Evolutionary conservation across 2,888 invertebrate genomes (phyloP).

Genomic region (Andricus quercusramuli): DNA sequence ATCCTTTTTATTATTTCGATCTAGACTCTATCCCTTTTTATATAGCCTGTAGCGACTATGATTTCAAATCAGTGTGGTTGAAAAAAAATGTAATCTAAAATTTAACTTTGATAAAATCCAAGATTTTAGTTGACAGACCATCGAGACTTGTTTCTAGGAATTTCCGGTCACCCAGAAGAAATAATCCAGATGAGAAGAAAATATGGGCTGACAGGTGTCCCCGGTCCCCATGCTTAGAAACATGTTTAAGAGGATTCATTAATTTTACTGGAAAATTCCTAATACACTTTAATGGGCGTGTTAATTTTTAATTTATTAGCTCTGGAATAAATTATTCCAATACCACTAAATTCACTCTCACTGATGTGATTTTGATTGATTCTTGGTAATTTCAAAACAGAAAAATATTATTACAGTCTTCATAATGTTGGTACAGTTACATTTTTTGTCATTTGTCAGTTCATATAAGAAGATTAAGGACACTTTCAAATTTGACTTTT

Average conservation of each 20-base stretch:
- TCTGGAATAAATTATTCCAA: background rate
- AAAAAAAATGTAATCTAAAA: background rate
- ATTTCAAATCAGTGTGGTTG: background rate
- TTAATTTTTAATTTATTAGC: background rate
- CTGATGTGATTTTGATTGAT: background rate
- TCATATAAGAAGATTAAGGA: background rate
- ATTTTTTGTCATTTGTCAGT: background rate
- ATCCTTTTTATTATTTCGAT: background rate
- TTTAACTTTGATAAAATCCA: background rate
- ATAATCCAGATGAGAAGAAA: slow-evolving; percentile 10
- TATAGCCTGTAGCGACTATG: background rate
- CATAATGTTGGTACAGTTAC: background rate
- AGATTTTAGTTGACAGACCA: background rate
- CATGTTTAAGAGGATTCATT: background rate
- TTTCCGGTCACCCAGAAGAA: background rate
- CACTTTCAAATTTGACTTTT: background rate
- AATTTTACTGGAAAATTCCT: background rate
- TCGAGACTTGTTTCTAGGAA: background rate
- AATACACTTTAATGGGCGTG: background rate
- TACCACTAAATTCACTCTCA: background rate
- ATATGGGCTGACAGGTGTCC: slow-evolving; percentile 4
- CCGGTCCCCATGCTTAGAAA: background rate
- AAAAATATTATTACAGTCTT: background rate
- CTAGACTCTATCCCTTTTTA: background rate
- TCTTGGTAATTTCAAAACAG: background rate